Percentiles rank a stretch among this genome's conserved stretches.
These are phyloP conservation scores for Diprion similis DNA, from an alignment of 1,140 invertebrate genomes.

Conservation along the genomic window DNA sequence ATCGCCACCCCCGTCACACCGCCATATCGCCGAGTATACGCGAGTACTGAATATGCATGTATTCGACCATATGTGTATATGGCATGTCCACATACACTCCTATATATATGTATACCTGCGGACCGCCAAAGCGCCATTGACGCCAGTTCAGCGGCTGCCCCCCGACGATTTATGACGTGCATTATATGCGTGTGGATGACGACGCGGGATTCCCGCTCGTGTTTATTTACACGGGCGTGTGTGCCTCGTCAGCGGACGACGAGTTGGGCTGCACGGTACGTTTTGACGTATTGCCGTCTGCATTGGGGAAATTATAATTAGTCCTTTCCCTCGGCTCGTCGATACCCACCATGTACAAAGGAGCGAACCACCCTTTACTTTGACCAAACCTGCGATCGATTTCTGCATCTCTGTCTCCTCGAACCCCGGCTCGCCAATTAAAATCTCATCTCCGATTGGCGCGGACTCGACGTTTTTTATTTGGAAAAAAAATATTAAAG, in stretches of 20 bases:
- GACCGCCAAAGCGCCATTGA: conserved; percentile 54
- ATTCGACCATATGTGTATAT: conserved; percentile 26
- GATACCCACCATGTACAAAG: not conserved
- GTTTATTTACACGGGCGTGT: not conserved
- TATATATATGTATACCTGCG: not conserved
- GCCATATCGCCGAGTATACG: conserved; percentile 39
- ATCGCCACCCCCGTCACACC: conserved; percentile 30
- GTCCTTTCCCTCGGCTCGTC: conserved; percentile 9
- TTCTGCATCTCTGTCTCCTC: not conserved
- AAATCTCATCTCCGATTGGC: too few relatives aligned
- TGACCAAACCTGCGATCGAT: not conserved
- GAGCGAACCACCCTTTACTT: not conserved
- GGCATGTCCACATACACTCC: not conserved
- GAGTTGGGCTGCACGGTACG: conserved; percentile 12
- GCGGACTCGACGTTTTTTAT: too few relatives aligned
- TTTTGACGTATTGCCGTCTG: conserved; percentile 43
- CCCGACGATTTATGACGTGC: conserved; percentile 51
- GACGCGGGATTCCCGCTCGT: not conserved
- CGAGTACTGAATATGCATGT: conserved; percentile 59
- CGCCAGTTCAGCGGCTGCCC: conserved; percentile 55
- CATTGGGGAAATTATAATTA: conserved; percentile 50
- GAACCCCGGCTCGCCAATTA: too few relatives aligned
- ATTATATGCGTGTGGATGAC: not conserved
- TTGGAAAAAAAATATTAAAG: too few relatives aligned
- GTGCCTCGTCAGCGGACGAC: too few relatives aligned